These are phyloP conservation scores for Lucilia cuprina DNA, from an alignment of 1,140 invertebrate species.

Conservation along the genomic window DNA sequence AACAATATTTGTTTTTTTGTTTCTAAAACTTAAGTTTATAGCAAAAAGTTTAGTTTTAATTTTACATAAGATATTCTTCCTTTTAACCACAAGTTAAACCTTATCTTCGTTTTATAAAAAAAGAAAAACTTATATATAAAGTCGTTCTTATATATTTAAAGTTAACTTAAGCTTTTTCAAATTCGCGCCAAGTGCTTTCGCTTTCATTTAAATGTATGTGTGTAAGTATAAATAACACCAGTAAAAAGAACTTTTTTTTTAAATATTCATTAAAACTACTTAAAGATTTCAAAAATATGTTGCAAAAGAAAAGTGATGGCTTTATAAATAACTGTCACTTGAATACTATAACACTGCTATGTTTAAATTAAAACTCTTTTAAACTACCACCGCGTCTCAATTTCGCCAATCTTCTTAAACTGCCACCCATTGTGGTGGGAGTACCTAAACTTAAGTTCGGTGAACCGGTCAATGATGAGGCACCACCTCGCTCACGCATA, in stretches of 20 bases:
- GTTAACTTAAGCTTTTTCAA: no score
- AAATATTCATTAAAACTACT: not conserved
- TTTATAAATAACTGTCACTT: not conserved
- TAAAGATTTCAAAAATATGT: not conserved
- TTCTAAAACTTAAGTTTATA: no score
- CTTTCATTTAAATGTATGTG: no score
- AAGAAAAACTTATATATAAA: no score
- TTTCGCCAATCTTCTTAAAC: constrained; percentile 53
- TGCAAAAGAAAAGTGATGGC: not conserved
- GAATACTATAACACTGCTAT: not conserved
- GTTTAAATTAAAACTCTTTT: constrained; percentile 51
- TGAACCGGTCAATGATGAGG: constrained; percentile 5
- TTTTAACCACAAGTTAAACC: no score
- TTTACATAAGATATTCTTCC: no score
- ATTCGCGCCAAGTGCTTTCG: no score
- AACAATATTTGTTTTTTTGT: no score
- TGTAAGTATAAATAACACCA: not conserved
- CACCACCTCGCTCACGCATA: constrained; percentile 43
- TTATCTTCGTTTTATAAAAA: no score
- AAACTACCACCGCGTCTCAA: constrained; percentile 57
- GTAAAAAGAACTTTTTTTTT: not conserved
- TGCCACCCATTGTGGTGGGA: constrained; percentile 41
- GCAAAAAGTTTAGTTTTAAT: no score
- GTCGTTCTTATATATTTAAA: no score
- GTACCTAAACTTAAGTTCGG: constrained; percentile 32